Evolutionary conservation across 2,888 invertebrate genomes (phyloP).

Genomic region (Coelinius sp.): DNA sequence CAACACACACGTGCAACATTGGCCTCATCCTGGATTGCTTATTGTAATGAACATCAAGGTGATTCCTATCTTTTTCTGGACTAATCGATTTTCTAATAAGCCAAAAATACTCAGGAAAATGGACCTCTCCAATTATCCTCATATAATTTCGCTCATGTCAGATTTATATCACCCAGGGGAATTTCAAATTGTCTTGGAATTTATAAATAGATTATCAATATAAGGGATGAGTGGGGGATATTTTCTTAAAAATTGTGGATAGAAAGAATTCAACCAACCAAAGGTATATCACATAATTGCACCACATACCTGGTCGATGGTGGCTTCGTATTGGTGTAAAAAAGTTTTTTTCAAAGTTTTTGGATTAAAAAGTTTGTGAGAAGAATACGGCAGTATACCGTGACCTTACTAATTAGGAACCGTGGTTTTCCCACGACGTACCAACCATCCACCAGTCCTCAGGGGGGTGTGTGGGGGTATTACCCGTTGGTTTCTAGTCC

Average conservation of each 20-base stretch:
- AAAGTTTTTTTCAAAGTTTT: conserved; percentile 48
- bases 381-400: conserved; percentile 45
- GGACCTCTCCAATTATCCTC: background rate
- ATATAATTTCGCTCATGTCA: background rate
- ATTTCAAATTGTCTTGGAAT: background rate
- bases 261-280: background rate
- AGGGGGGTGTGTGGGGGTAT: background rate
- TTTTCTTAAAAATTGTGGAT: conserved; percentile 10
- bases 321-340: conserved; percentile 41
- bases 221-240: no score
- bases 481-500: conserved; percentile 25
- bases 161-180: no score
- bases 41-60: background rate
- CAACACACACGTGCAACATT: background rate
- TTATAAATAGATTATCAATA: no score
- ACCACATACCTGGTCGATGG: background rate
- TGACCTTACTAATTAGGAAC: conserved; percentile 58
- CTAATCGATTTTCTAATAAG: background rate
- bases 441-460: conserved; percentile 17
- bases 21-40: background rate
- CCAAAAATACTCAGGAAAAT: background rate
- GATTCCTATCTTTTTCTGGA: background rate
- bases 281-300: background rate
- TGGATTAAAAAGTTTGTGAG: conserved; percentile 49
- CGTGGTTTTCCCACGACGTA: conserved; percentile 48